Evolutionary conservation across 35 echinoderm and acorn worm genomes (phyloP).

Genomic region (Holothuria glaberrima): DNA sequence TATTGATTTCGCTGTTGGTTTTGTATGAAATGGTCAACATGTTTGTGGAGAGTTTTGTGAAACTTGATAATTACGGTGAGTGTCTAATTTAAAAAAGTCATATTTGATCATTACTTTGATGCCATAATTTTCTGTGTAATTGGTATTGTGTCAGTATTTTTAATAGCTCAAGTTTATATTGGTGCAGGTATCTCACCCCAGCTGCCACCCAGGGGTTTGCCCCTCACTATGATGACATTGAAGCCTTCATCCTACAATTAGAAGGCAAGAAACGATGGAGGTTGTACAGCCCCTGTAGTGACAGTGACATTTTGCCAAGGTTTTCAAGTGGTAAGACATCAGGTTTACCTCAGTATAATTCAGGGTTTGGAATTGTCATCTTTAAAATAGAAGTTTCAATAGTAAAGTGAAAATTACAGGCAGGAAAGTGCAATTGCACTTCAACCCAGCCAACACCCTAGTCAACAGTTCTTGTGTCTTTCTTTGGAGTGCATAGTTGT

Average conservation of each 20-base stretch:
- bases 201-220: conserved; percentile 94
- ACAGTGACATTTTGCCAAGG: conserved; percentile 80
- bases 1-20: no score
- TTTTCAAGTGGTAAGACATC: conserved; percentile 86
- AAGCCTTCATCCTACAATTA: conserved; percentile 95
- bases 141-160: conserved; percentile 14
- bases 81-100: not conserved
- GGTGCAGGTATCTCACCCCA: conserved; percentile 88
- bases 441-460: not conserved
- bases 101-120: not conserved
- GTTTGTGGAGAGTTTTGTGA: not conserved
- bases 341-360: not conserved
- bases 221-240: conserved; percentile 99
- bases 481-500: no score
- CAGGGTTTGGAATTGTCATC: no score
- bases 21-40: not conserved
- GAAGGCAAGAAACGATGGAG: conserved; percentile 97
- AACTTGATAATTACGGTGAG: no score
- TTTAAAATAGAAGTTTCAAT: no score
- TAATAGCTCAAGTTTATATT: not conserved
- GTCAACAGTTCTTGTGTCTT: no score
- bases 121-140: not conserved
- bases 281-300: conserved; percentile 82
- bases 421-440: not conserved
- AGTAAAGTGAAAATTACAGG: no score